Percentiles rank a stretch among this genome's conserved stretches.
These are phyloP conservation scores for Sebastes vulpes DNA, from an alignment of 2,797 vertebrate genomes.

Conservation along the genomic window DNA sequence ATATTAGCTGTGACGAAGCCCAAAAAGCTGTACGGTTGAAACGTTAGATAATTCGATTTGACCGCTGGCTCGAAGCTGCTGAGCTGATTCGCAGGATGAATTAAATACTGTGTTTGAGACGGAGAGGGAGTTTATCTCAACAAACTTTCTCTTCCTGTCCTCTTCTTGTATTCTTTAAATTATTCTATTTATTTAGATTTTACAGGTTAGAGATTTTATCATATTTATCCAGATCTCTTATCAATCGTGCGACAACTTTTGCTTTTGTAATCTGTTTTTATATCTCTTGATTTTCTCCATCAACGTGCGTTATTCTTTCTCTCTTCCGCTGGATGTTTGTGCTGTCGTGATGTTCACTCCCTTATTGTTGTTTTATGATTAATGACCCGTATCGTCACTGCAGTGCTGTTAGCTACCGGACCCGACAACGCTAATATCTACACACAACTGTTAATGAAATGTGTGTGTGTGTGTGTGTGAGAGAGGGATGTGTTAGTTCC, in stretches of 20 bases:
- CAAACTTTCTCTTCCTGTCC: neutral
- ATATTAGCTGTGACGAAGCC: conserved; percentile 23
- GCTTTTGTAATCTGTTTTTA: neutral
- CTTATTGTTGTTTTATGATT: conserved; percentile 38
- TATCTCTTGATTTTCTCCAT: neutral
- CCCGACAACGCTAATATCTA: conserved; percentile 38
- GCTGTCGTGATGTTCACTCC: neutral
- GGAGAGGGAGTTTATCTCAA: neutral
- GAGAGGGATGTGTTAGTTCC: neutral
- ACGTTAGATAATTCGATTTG: conserved; percentile 46
- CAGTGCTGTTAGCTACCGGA: conserved; percentile 9
- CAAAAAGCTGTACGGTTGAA: conserved; percentile 25
- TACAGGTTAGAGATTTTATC: neutral
- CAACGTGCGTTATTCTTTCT: too few species aligned
- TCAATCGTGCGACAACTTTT: neutral
- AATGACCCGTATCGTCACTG: conserved; percentile 38
- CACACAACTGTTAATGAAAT: conserved; percentile 72
- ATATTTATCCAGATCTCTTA: neutral
- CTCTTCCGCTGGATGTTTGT: too few species aligned
- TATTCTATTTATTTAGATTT: too few species aligned
- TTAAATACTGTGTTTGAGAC: neutral
- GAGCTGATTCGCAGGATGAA: conserved; percentile 14
- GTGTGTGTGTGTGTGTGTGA: conserved; percentile 5
- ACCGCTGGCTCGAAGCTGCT: conserved; percentile 16
- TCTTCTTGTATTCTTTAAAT: too few species aligned